phyloP scores from a whole-genome alignment of 1,140 invertebrate genomes.

The Cydia splendana region DNA sequence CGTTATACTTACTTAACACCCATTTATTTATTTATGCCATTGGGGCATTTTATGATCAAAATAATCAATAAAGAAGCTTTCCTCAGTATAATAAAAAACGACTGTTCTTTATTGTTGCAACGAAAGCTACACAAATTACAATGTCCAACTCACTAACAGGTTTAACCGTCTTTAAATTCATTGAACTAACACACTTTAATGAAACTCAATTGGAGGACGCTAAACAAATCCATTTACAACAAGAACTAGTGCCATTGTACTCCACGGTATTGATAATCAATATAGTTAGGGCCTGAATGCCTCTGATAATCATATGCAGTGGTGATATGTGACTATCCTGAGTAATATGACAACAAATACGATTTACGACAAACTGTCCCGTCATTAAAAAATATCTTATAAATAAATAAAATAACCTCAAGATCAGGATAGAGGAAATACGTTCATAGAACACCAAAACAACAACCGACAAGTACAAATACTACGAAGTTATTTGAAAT shows the following conservation, averaged over 20 bases:
- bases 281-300: slow-evolving; percentile 44
- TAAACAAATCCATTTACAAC: slow-evolving; percentile 19
- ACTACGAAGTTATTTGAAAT: not conserved
- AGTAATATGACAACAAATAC: slow-evolving; percentile 20
- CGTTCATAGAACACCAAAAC: not conserved
- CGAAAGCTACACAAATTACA: not conserved
- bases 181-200: not conserved
- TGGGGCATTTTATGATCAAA: not conserved
- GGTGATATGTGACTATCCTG: slow-evolving; percentile 9
- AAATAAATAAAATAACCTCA: not conserved
- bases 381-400: not conserved
- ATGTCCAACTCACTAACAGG: not conserved
- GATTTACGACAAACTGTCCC: not conserved
- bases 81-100: not conserved
- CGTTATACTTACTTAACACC: too few species aligned
- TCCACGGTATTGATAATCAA: slow-evolving; percentile 46
- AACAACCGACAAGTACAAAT: not conserved
- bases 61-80: not conserved
- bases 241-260: slow-evolving; percentile 31
- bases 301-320: slow-evolving; percentile 42
- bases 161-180: not conserved
- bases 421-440: not conserved
- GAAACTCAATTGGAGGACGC: not conserved
- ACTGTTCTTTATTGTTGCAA: not conserved
- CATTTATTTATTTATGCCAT: too few species aligned